Percentiles rank a stretch among this genome's conserved stretches.
Evolutionary conservation across 2,888 invertebrate genomes (phyloP).

Genomic region (Polydrusus tereticollis): DNA sequence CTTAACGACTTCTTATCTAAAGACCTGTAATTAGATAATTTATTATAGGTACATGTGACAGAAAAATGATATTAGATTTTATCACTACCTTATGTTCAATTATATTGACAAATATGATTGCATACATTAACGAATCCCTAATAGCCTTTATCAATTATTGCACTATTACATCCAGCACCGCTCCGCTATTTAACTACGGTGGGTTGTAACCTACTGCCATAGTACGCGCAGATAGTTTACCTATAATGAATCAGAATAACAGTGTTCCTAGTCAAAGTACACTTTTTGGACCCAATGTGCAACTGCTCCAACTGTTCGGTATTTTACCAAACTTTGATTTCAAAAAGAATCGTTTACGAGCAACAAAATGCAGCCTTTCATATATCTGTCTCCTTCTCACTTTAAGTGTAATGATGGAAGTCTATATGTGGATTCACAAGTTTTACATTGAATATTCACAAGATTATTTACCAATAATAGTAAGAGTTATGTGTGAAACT

Average conservation of each 20-base stretch:
- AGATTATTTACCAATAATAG: constrained; percentile 33
- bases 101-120: no score
- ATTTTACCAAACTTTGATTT: constrained; percentile 42
- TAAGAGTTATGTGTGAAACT: constrained; percentile 36
- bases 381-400: constrained; percentile 24
- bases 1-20: no score
- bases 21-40: no score
- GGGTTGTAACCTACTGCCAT: no score
- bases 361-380: constrained; percentile 17
- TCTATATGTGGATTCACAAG: constrained; percentile 44
- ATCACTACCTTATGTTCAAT: no score
- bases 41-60: no score
- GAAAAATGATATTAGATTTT: no score
- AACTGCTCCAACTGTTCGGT: constrained; percentile 37
- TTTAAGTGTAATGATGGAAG: constrained; percentile 28
- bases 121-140: no score
- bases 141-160: no score
- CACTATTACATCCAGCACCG: no score
- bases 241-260: background rate
- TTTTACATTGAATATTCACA: constrained; percentile 43
- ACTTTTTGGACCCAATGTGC: constrained; percentile 37
- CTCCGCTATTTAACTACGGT: no score
- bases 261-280: background rate
- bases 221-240: background rate
- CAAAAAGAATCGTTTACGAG: constrained; percentile 26